Percentiles rank a stretch among this genome's conserved stretches.
Evolutionary conservation across 2,888 invertebrate species (phyloP).

Genomic region (Pimpla rufipes): DNA sequence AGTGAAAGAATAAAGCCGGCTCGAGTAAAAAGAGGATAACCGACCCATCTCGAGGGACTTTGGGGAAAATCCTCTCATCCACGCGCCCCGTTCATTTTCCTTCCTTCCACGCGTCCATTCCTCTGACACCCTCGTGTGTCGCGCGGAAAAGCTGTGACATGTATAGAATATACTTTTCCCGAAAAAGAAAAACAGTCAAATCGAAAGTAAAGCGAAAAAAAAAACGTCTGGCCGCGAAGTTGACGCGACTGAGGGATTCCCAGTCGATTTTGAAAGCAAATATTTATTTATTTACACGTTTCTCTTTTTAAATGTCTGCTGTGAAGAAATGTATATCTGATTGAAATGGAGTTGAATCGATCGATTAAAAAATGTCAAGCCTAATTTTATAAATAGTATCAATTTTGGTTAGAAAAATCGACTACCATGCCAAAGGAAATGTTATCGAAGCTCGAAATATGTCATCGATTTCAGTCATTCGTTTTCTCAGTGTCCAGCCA

Average conservation of each 20-base stretch:
- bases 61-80: constrained; percentile 80
- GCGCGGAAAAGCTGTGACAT: constrained; percentile 21
- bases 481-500: too few relatives aligned
- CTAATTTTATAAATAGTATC: too few relatives aligned
- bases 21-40: constrained; percentile 77
- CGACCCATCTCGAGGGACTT: constrained; percentile 78
- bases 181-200: neutral
- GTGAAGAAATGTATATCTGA: too few relatives aligned
- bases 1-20: constrained; percentile 78
- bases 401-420: too few relatives aligned
- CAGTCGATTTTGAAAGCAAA: neutral
- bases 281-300: constrained; percentile 11
- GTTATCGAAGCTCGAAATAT: too few relatives aligned
- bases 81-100: constrained; percentile 70
- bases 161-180: neutral
- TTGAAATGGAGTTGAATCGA: too few relatives aligned
- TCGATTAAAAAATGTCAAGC: too few relatives aligned
- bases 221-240: neutral
- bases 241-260: neutral
- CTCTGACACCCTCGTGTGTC: constrained; percentile 21
- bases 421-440: too few relatives aligned
- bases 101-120: constrained; percentile 1
- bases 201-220: neutral
- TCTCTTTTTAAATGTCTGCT: neutral
- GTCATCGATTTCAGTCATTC: too few relatives aligned